Conservation (phyloP, 2,113 vertebrate species). For the Xenus cinereus region DNA sequence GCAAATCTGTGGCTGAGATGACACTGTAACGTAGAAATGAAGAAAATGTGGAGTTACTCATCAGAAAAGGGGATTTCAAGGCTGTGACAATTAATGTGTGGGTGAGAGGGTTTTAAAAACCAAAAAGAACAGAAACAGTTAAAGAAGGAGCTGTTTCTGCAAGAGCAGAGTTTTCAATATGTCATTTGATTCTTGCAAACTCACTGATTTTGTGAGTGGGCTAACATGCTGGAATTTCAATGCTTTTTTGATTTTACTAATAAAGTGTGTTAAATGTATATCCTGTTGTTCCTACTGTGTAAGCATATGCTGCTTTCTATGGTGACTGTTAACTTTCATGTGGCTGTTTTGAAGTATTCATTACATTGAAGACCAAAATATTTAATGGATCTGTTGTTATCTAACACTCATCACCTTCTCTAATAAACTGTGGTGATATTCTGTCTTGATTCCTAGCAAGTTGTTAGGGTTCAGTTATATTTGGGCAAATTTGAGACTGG, state of each 20-base stretch:
- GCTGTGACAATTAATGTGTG: not conserved
- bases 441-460: not conserved
- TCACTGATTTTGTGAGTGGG: not conserved
- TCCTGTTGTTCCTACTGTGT: slow-evolving; percentile 52
- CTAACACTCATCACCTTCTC: slow-evolving; percentile 33
- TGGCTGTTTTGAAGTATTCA: slow-evolving; percentile 45
- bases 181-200: slow-evolving; percentile 18
- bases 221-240: not conserved
- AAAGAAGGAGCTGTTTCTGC: not conserved
- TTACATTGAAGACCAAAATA: slow-evolving; percentile 20
- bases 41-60: not conserved
- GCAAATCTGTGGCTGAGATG: not conserved
- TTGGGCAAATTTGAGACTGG: not conserved
- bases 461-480: not conserved
- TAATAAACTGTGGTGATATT: slow-evolving; percentile 12
- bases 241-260: slow-evolving; percentile 34
- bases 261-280: slow-evolving; percentile 24
- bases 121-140: not conserved
- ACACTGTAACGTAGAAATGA: not conserved
- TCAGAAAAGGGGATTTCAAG: not conserved
- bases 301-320: slow-evolving; percentile 24
- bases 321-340: slow-evolving; percentile 26
- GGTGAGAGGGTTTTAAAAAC: not conserved
- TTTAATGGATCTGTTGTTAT: slow-evolving; percentile 29
- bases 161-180: not conserved